Conservation (phyloP, 2,888 invertebrate species). For the Scaptomyza reducta region DNA sequence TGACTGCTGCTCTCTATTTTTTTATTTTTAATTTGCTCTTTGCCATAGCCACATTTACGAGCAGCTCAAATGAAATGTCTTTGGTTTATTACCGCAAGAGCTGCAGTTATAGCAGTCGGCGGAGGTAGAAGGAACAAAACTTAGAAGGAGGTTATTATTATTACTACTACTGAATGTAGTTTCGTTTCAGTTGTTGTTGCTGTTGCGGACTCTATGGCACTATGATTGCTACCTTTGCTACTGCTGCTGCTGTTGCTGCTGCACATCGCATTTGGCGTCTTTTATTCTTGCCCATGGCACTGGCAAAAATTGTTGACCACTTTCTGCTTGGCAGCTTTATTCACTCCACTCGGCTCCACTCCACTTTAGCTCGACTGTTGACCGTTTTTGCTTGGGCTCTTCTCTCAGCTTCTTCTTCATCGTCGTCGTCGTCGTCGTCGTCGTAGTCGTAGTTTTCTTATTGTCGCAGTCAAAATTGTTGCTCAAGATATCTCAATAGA, state of each 20-base stretch:
- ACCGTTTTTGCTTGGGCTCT: slow-evolving; percentile 27
- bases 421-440: slow-evolving; percentile 3
- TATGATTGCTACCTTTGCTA: slow-evolving; percentile 69
- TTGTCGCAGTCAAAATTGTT: slow-evolving; percentile 63
- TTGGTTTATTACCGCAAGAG: slow-evolving; percentile 64
- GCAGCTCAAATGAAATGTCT: slow-evolving; percentile 60
- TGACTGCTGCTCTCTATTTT: slow-evolving; percentile 29
- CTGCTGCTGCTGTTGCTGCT: slow-evolving; percentile 17
- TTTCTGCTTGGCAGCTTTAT: slow-evolving; percentile 70
- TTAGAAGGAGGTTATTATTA: slow-evolving; percentile 68
- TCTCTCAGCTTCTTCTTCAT: slow-evolving; percentile 16
- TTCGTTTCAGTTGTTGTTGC: not conserved
- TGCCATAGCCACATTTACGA: slow-evolving; percentile 57
- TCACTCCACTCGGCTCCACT: slow-evolving; percentile 37
- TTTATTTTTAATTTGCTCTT: slow-evolving; percentile 48
- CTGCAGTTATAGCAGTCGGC: slow-evolving; percentile 1
- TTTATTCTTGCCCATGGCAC: slow-evolving; percentile 74
- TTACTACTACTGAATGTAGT: slow-evolving; percentile 31
- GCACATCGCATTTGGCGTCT: slow-evolving; percentile 57
- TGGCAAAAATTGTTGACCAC: slow-evolving; percentile 78
- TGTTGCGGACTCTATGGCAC: slow-evolving; percentile 49
- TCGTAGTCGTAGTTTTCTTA: slow-evolving; percentile 28
- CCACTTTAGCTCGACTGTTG: slow-evolving; percentile 22
- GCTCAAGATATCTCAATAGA: slow-evolving; percentile 66
- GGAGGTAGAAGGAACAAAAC: slow-evolving; percentile 22